These are phyloP conservation scores for Trissolcus basalis DNA, from an alignment of 1,140 invertebrate species.

Conservation along the genomic window DNA sequence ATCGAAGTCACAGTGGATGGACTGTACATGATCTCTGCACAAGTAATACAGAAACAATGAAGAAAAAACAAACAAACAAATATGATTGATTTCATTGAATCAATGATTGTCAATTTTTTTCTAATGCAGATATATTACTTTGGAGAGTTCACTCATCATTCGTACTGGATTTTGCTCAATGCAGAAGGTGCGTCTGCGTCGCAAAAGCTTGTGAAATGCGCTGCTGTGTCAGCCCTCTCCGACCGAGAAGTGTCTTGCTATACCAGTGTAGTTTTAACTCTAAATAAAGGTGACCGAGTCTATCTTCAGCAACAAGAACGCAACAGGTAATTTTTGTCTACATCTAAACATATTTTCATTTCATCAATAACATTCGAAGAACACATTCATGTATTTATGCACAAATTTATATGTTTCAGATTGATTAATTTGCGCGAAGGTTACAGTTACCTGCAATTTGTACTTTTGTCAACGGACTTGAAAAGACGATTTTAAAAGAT, in stretches of 20 bases:
- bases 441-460: conserved; percentile 68
- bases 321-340: conserved; percentile 59
- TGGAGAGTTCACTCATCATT: conserved; percentile 64
- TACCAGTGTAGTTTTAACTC: conserved; percentile 63
- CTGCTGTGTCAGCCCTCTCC: conserved; percentile 59
- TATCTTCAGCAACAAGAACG: conserved; percentile 67
- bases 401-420: conserved; percentile 65
- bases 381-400: too few species aligned
- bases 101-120: conserved; percentile 5
- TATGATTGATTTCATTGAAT: not conserved
- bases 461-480: conserved; percentile 61
- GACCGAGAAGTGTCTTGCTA: conserved; percentile 68
- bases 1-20: conserved; percentile 69
- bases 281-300: conserved; percentile 66
- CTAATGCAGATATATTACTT: conserved; percentile 69
- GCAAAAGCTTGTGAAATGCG: conserved; percentile 65
- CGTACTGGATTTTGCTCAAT: conserved; percentile 68
- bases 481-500: conserved; percentile 37
- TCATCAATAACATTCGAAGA: too few species aligned
- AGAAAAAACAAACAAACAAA: too few species aligned
- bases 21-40: conserved; percentile 70
- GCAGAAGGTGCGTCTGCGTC: conserved; percentile 63
- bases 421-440: conserved; percentile 69
- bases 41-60: conserved; percentile 58
- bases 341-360: too few species aligned